Evolutionary conservation across 1,140 invertebrate species (phyloP).

Genomic region (Lanistes nyassanus): DNA sequence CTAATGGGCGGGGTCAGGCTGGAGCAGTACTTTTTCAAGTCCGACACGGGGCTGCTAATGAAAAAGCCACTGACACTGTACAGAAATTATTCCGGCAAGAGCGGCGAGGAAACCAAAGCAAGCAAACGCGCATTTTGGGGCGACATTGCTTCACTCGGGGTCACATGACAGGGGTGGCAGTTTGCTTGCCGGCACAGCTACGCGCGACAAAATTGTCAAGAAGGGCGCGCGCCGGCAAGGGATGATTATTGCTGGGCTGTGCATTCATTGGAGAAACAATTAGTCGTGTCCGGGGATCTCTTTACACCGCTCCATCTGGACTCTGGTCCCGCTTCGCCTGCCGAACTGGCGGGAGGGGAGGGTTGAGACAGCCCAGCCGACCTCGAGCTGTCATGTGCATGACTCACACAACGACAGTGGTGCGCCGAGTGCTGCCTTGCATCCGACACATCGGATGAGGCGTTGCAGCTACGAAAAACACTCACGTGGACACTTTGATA

Average conservation of each 20-base stretch:
- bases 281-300: constrained; percentile 10
- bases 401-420: too few relatives aligned
- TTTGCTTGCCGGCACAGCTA: background rate
- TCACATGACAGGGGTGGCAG: constrained; percentile 3
- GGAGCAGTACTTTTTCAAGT: background rate
- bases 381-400: too few relatives aligned
- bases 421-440: too few relatives aligned
- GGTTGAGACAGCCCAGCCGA: too few relatives aligned
- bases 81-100: constrained; percentile 7
- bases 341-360: background rate
- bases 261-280: constrained; percentile 7
- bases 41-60: background rate
- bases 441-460: too few relatives aligned
- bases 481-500: too few relatives aligned
- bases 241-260: constrained; percentile 16
- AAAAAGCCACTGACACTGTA: constrained; percentile 6
- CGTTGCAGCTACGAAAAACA: too few relatives aligned
- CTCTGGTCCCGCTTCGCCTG: background rate
- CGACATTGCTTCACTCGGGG: background rate
- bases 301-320: constrained; percentile 18
- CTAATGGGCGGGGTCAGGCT: background rate
- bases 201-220: constrained; percentile 1
- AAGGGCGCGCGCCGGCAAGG: background rate
- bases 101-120: too few relatives aligned
- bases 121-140: too few relatives aligned